Evolutionary conservation across 1,140 invertebrate species (phyloP).

Genomic region (Gerris buenoi): DNA sequence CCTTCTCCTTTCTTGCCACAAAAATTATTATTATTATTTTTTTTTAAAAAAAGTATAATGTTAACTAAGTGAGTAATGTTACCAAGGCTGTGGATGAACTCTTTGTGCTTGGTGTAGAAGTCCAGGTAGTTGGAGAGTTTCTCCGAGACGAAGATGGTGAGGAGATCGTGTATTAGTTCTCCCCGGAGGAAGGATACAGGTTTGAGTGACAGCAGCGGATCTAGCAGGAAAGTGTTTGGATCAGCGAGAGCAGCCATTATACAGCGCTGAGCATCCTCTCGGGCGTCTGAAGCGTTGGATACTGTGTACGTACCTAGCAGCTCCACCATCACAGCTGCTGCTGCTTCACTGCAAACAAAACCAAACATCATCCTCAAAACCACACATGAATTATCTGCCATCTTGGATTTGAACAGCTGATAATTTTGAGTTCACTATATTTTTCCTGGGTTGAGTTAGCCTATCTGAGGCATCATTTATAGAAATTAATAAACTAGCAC

Average conservation of each 20-base stretch:
- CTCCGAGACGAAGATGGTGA: conserved; percentile 91
- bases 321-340: conserved; percentile 92
- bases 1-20: no score
- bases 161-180: conserved; percentile 84
- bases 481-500: no score
- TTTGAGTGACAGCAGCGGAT: conserved; percentile 81
- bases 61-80: no score
- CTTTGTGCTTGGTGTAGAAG: conserved; percentile 85
- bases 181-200: conserved; percentile 91
- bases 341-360: conserved; percentile 72
- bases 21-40: no score
- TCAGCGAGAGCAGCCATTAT: conserved; percentile 88
- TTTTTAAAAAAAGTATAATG: no score
- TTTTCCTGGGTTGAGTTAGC: no score
- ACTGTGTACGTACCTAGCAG: conserved; percentile 87
- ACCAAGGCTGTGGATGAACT: conserved; percentile 80
- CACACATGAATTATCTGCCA: no score
- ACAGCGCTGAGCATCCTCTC: conserved; percentile 91
- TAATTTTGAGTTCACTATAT: no score
- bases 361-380: no score
- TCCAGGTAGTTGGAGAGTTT: conserved; percentile 76
- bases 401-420: no score
- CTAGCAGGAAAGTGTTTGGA: conserved; percentile 84
- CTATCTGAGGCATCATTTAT: no score
- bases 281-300: conserved; percentile 88